These are phyloP conservation scores for Opisthocomus hoazin DNA, from an alignment of 2,113 vertebrate species.

Conservation along the genomic window DNA sequence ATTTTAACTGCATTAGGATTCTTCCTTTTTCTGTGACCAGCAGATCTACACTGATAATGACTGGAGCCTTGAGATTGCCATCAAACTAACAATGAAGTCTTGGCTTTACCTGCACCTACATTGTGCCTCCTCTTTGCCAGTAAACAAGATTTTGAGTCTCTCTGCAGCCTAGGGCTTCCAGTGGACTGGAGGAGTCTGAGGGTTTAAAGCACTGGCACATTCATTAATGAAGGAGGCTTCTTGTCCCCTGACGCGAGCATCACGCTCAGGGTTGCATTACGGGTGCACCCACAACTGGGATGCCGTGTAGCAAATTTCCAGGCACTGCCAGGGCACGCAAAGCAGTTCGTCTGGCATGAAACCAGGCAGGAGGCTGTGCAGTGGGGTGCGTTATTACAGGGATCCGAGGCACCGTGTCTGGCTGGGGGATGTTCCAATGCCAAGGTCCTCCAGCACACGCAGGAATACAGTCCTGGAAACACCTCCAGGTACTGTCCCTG, in stretches of 20 bases:
- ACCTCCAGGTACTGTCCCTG: background rate
- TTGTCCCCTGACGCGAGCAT: accelerated
- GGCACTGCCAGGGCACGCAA: accelerated
- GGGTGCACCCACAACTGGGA: background rate
- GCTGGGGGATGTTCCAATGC: too few species aligned
- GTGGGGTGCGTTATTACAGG: accelerated
- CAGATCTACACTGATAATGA: background rate
- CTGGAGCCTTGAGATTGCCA: background rate
- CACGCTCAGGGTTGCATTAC: background rate
- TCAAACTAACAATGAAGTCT: background rate
- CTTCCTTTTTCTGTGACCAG: background rate
- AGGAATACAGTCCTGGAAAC: background rate
- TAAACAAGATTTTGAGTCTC: background rate
- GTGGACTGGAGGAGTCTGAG: background rate
- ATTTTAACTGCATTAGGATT: background rate
- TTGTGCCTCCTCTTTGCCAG: background rate
- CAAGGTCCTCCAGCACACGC: background rate
- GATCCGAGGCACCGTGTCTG: accelerated
- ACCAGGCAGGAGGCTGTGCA: background rate
- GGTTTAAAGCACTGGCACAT: background rate
- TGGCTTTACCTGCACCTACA: background rate
- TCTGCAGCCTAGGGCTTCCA: background rate
- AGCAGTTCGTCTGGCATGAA: background rate
- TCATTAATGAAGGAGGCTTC: background rate
- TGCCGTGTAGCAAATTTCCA: background rate